phyloP scores from a whole-genome alignment of 2,797 vertebrate species.

The Syndactyla subalaris region DNA sequence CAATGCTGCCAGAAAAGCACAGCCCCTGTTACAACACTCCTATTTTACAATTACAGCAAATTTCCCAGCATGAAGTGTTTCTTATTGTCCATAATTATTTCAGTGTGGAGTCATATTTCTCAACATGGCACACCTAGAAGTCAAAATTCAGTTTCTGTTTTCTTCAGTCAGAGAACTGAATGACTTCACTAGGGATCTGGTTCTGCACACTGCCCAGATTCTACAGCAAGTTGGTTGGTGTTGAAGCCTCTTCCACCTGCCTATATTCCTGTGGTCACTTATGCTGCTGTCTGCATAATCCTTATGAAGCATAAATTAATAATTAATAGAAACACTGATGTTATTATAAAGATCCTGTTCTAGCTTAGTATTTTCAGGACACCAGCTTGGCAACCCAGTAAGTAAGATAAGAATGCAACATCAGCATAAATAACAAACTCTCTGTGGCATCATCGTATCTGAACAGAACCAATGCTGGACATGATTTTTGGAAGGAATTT shows the following conservation, averaged over 20 bases:
- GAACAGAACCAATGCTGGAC: neutral
- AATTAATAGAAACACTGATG: neutral
- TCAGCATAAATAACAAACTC: neutral
- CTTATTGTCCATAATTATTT: neutral
- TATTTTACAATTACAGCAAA: neutral
- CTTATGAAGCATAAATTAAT: neutral
- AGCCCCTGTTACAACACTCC: neutral
- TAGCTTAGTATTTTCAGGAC: neutral
- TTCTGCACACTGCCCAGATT: neutral
- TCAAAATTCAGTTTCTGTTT: neutral
- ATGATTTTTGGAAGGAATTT: neutral
- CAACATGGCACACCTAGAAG: neutral
- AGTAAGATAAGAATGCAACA: neutral
- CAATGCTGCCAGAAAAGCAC: neutral
- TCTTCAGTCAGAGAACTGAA: neutral
- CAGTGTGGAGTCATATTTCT: neutral
- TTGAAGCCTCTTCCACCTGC: neutral
- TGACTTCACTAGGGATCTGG: neutral
- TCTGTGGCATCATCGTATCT: neutral
- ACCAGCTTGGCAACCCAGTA: neutral
- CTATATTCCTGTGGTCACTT: neutral
- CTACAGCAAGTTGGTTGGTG: rapidly evolving
- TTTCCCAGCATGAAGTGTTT: neutral
- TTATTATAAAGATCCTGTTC: neutral
- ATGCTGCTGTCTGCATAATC: neutral